A percentile compares a stretch with the other conserved stretches of the same genome.
These are phyloP conservation scores for Anguilla japonica DNA, from an alignment of 2,113 vertebrate genomes.

Conservation along the genomic window DNA sequence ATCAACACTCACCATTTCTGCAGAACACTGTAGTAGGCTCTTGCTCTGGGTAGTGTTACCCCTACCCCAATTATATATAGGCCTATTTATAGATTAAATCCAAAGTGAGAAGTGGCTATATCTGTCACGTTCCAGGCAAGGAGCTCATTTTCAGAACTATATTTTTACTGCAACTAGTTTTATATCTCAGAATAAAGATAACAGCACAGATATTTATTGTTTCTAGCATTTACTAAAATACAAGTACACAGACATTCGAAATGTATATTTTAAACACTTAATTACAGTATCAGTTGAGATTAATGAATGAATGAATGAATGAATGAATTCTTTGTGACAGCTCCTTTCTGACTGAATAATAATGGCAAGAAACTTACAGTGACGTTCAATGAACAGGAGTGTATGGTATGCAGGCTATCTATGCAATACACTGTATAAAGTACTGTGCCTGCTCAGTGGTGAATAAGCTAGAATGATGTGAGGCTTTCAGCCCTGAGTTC, in stretches of 20 bases:
- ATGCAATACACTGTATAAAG: neutral
- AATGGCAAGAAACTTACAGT: neutral
- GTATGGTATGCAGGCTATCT: neutral
- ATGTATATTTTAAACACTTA: neutral
- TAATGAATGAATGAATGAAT: neutral
- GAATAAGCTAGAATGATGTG: neutral
- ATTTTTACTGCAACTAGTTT: neutral
- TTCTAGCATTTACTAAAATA: neutral
- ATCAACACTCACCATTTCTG: too few species aligned
- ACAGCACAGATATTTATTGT: neutral
- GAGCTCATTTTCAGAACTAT: too few species aligned
- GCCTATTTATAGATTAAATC: too few species aligned
- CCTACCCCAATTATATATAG: too few species aligned
- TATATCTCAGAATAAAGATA: neutral
- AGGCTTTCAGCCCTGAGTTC: neutral
- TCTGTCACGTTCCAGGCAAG: neutral
- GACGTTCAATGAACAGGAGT: neutral
- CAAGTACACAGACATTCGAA: neutral
- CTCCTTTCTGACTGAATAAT: neutral
- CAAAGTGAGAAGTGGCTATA: neutral
- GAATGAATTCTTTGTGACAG: too few species aligned
- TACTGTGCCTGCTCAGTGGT: neutral
- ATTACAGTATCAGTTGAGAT: neutral
- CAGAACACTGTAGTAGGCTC: too few species aligned
- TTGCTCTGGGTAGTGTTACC: too few species aligned